Evolutionary conservation across 2,888 invertebrate species (phyloP).

Genomic region (Ormyrus labotus): DNA sequence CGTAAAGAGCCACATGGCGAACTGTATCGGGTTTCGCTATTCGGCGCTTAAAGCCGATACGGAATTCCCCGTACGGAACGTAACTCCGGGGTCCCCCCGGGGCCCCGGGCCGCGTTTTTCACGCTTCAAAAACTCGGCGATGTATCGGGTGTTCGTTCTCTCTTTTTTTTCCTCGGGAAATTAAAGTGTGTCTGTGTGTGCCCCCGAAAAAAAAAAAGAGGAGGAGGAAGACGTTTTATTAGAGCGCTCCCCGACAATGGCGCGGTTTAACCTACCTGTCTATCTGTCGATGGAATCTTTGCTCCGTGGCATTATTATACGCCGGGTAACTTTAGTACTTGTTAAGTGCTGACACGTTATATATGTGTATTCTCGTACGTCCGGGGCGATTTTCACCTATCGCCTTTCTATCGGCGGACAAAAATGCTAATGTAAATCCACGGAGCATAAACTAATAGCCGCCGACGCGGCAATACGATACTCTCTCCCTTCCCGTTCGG

Average conservation of each 20-base stretch:
- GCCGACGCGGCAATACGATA: conserved; percentile 9
- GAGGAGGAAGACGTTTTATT: neutral
- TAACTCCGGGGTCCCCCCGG: neutral
- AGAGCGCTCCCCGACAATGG: neutral
- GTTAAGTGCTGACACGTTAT: neutral
- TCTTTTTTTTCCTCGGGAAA: conserved; percentile 3
- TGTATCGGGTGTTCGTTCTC: conserved; percentile 12
- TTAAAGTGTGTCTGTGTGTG: conserved; percentile 1
- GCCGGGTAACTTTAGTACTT: neutral
- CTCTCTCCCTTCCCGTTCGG: neutral
- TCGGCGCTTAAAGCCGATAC: neutral
- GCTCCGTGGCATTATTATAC: neutral
- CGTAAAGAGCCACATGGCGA: conserved; percentile 19
- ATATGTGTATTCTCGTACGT: too few relatives aligned
- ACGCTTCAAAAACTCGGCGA: conserved; percentile 29
- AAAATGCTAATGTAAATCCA: neutral
- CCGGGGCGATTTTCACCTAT: too few relatives aligned
- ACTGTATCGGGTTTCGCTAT: conserved; percentile 40
- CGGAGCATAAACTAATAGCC: neutral
- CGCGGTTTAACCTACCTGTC: too few relatives aligned
- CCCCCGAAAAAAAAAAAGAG: neutral
- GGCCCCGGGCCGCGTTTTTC: conserved; percentile 28
- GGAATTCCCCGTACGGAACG: conserved; percentile 38
- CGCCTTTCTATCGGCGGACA: too few relatives aligned
- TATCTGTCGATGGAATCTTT: conserved; percentile 4